Percentiles rank a stretch among this genome's conserved stretches.
phyloP scores from a whole-genome alignment of 1,140 invertebrate genomes.

The Drosophila nannoptera region DNA sequence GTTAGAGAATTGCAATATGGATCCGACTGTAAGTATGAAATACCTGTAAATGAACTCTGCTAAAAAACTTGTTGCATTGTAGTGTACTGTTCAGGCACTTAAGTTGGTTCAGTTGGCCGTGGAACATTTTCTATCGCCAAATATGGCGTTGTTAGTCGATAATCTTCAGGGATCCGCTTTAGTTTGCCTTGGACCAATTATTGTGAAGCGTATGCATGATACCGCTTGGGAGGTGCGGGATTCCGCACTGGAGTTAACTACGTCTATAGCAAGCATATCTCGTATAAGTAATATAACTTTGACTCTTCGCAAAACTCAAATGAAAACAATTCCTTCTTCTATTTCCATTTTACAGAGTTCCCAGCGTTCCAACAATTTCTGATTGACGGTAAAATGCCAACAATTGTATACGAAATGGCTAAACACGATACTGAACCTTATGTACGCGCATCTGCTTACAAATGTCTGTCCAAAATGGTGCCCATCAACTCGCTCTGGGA shows the following conservation, averaged over 20 bases:
- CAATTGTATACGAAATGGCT: slow-evolving; percentile 83
- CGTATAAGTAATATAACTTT: slow-evolving; percentile 82
- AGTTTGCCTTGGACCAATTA: slow-evolving; percentile 83
- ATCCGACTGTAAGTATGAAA: slow-evolving; percentile 65
- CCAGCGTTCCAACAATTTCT: slow-evolving; percentile 87
- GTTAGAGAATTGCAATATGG: slow-evolving; percentile 76
- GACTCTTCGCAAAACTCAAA: slow-evolving; percentile 39
- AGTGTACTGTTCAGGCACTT: slow-evolving; percentile 85
- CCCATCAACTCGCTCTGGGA: slow-evolving; percentile 85
- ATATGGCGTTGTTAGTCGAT: slow-evolving; percentile 85
- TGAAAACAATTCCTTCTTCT: neutral
- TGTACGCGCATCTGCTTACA: slow-evolving; percentile 86
- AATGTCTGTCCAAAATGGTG: slow-evolving; percentile 84
- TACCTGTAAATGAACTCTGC: neutral
- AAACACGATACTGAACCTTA: slow-evolving; percentile 85
- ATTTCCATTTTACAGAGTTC: slow-evolving; percentile 82
- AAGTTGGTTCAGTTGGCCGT: slow-evolving; percentile 85
- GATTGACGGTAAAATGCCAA: slow-evolving; percentile 83
- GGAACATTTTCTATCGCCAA: slow-evolving; percentile 86
- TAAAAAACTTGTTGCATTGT: slow-evolving; percentile 53
- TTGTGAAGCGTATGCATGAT: slow-evolving; percentile 86
- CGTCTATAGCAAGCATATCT: slow-evolving; percentile 84
- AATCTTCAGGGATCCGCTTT: slow-evolving; percentile 83
- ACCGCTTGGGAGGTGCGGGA: slow-evolving; percentile 87
- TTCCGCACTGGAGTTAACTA: slow-evolving; percentile 85